These are phyloP conservation scores for Saturnia japonica DNA, from an alignment of 2,888 invertebrate species.

Conservation along the genomic window DNA sequence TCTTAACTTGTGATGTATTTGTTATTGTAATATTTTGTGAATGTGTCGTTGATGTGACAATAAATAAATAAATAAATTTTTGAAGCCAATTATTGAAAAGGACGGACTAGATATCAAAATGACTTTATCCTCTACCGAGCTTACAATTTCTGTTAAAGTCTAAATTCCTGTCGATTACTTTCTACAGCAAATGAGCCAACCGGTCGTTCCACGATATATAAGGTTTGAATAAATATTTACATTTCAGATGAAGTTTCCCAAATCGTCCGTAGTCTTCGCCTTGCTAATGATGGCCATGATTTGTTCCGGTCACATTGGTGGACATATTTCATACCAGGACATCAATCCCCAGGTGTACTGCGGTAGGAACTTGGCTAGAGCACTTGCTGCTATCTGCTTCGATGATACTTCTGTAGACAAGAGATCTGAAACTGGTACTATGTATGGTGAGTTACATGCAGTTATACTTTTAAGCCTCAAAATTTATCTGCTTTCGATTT, in stretches of 20 bases:
- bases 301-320: constrained; percentile 49
- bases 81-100: no score
- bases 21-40: no score
- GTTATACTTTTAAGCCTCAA: neutral
- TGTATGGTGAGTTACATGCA: constrained; percentile 46
- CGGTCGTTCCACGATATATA: constrained; percentile 17
- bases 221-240: constrained; percentile 21
- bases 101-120: no score
- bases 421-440: constrained; percentile 45
- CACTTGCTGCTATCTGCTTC: constrained; percentile 50
- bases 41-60: no score
- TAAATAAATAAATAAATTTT: no score
- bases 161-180: no score
- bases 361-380: constrained; percentile 51
- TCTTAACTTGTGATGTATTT: no score
- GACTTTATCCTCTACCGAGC: no score
- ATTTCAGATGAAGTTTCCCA: constrained; percentile 45
- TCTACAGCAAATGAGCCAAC: no score
- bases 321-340: constrained; percentile 36
- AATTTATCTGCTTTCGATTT: neutral
- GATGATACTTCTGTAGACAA: constrained; percentile 40
- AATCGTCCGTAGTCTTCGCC: constrained; percentile 30
- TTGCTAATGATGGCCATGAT: constrained; percentile 33
- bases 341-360: constrained; percentile 51
- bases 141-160: no score